A percentile compares a stretch with the other conserved stretches of the same genome.
phyloP scores from a whole-genome alignment of 2,797 vertebrate genomes.

The Euphonia xanthogaster region DNA sequence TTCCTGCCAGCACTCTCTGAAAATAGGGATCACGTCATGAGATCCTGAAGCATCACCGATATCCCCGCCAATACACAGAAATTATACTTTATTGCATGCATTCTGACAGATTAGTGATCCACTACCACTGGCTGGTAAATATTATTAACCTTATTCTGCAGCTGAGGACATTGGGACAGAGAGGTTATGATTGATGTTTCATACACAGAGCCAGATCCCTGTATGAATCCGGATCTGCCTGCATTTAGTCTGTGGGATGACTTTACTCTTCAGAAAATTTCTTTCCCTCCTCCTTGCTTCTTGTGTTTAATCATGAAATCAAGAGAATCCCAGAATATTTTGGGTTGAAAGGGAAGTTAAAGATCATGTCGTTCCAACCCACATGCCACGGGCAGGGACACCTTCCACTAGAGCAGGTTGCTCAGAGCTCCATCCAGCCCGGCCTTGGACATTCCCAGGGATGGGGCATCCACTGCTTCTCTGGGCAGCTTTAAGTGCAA shows the following conservation, averaged over 20 bases:
- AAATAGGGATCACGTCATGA: not conserved
- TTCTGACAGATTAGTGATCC: not conserved
- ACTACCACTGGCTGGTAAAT: not conserved
- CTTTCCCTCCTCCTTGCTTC: not conserved
- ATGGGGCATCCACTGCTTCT: not conserved
- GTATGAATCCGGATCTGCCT: not conserved
- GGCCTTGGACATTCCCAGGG: not conserved
- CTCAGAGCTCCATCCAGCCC: not conserved
- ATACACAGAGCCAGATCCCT: rapidly evolving
- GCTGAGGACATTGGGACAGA: not conserved
- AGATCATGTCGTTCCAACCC: not conserved
- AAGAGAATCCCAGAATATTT: not conserved
- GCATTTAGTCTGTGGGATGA: not conserved
- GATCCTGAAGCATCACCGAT: not conserved
- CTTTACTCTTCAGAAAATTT: not conserved
- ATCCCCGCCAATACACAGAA: not conserved
- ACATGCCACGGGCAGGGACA: rapidly evolving
- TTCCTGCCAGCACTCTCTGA: not conserved
- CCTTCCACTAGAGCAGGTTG: not conserved
- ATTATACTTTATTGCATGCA: not conserved
- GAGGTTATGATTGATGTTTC: rapidly evolving
- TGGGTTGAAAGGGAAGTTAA: not conserved
- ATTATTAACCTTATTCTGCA: not conserved
- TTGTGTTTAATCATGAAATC: not conserved
- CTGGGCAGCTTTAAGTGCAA: not conserved